A percentile compares a stretch with the other conserved stretches of the same genome.
Conservation (phyloP, 2,113 vertebrate genomes). For the Acrocephalus arundinaceus region DNA sequence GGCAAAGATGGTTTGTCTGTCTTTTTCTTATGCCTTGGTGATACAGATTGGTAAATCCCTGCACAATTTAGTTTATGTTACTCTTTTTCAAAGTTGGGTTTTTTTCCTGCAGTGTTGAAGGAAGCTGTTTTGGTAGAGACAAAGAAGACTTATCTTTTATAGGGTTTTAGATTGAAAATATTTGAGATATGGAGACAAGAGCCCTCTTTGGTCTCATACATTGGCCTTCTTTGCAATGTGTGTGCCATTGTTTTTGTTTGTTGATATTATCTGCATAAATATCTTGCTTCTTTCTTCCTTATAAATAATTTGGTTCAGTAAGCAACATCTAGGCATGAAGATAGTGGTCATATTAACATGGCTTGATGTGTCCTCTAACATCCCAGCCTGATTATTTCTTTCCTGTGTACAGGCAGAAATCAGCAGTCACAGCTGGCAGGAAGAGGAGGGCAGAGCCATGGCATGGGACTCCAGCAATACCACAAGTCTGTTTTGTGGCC, state of each 20-base stretch:
- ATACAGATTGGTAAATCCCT: not conserved
- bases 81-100: not conserved
- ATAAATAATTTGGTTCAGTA: not conserved
- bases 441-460: not conserved
- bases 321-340: not conserved
- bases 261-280: not conserved
- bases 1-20: conserved; percentile 4
- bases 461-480: not conserved
- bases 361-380: not conserved
- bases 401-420: not conserved
- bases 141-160: not conserved
- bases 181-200: not conserved
- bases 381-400: not conserved
- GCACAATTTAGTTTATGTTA: not conserved
- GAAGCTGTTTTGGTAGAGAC: not conserved
- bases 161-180: not conserved
- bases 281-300: not conserved
- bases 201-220: not conserved
- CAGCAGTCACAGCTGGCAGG: not conserved
- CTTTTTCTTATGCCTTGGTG: not conserved
- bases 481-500: not conserved
- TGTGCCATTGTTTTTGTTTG: not conserved
- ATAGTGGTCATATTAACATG: not conserved
- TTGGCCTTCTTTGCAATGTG: not conserved
- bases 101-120: not conserved